Percentiles rank a stretch among this genome's conserved stretches.
These are phyloP conservation scores for Corapipo altera DNA, from an alignment of 2,113 vertebrate genomes.

Conservation along the genomic window DNA sequence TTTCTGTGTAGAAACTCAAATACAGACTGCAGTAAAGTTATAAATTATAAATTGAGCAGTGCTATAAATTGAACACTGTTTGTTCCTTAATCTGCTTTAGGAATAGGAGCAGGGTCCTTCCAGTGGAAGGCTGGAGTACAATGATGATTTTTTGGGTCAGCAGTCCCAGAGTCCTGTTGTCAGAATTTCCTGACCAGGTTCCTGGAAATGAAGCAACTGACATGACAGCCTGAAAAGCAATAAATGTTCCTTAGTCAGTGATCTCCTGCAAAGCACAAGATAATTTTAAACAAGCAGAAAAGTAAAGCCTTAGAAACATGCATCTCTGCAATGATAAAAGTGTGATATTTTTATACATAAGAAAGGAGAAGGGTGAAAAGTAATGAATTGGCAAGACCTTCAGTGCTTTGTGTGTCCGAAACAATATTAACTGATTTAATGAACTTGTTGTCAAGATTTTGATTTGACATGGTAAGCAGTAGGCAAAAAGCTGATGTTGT, in stretches of 20 bases:
- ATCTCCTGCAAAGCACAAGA: not conserved
- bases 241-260: not conserved
- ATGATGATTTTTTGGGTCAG: not conserved
- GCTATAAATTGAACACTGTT: not conserved
- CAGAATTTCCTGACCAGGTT: not conserved
- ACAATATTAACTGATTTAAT: conserved; percentile 6
- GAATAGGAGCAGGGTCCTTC: not conserved
- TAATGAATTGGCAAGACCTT: not conserved
- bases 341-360: not conserved
- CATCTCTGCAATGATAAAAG: not conserved
- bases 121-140: not conserved
- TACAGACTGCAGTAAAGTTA: not conserved
- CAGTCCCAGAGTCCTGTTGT: not conserved
- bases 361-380: not conserved
- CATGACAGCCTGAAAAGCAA: not conserved
- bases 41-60: not conserved
- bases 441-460: not conserved
- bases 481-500: conserved; percentile 32
- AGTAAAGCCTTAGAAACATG: not conserved
- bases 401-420: not conserved
- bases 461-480: not conserved
- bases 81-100: not conserved
- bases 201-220: not conserved
- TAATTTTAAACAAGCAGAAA: not conserved
- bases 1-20: not conserved